phyloP scores from a whole-genome alignment of 2,888 invertebrate species.

The Reticulitermes lucifugus region DNA sequence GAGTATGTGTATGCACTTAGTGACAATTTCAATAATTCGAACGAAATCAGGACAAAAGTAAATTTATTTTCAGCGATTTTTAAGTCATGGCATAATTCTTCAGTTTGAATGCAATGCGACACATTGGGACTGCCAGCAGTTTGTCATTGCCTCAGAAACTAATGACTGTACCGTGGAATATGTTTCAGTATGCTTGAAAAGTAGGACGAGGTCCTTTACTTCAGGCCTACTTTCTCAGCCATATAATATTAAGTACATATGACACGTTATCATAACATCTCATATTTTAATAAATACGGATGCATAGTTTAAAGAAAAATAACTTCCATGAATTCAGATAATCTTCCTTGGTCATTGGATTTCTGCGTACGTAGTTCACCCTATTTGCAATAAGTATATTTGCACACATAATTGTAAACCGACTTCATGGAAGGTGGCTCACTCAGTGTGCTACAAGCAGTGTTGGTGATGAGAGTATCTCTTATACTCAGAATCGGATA shows the following conservation, averaged over 20 bases:
- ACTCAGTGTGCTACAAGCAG: too few species aligned
- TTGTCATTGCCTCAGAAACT: neutral
- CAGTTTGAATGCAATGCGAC: neutral
- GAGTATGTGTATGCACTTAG: neutral
- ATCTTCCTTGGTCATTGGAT: neutral
- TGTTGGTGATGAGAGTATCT: too few species aligned
- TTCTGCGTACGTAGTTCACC: neutral
- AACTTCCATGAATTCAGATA: neutral
- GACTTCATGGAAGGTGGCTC: too few species aligned
- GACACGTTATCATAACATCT: neutral
- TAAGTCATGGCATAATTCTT: neutral
- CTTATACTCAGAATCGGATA: too few species aligned
- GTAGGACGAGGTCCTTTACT: neutral
- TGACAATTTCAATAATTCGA: neutral
- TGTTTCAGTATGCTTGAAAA: conserved; percentile 9
- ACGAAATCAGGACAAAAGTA: neutral
- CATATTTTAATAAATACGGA: neutral
- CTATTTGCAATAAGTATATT: neutral
- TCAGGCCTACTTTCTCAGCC: conserved; percentile 19
- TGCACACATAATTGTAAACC: neutral
- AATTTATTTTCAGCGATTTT: neutral
- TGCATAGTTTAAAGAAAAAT: neutral
- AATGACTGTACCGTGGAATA: neutral
- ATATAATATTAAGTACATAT: neutral
- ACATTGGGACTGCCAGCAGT: neutral